Evolutionary conservation across 2,113 vertebrate species (phyloP).

Genomic region (Sinocyclocheilus grahami): DNA sequence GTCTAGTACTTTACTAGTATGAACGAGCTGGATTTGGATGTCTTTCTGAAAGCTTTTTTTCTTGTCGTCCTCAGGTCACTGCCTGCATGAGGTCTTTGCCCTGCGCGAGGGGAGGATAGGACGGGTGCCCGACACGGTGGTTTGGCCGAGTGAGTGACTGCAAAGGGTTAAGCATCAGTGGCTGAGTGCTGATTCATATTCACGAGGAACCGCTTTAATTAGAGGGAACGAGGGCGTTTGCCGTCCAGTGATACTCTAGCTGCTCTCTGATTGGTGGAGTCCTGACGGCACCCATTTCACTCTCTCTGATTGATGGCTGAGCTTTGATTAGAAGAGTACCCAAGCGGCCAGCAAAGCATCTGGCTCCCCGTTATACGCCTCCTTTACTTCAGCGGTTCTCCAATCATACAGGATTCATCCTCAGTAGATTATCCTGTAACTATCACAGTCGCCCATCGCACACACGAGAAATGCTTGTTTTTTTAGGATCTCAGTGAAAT

Average conservation of each 20-base stretch:
- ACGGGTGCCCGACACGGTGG: conserved; percentile 91
- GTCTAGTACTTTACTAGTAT: not conserved
- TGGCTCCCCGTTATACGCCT: conserved; percentile 34
- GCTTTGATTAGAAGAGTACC: conserved; percentile 68
- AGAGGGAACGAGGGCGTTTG: conserved; percentile 64
- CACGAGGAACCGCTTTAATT: conserved; percentile 74
- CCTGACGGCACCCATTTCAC: conserved; percentile 68
- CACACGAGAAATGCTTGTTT: not conserved
- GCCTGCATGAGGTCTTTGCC: conserved; percentile 95
- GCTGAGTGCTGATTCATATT: conserved; percentile 69
- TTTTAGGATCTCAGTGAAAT: not conserved
- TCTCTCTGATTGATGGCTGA: conserved; percentile 65
- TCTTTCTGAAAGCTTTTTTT: not conserved
- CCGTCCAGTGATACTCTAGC: conserved; percentile 61
- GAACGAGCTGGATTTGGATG: not conserved
- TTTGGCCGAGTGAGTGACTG: conserved; percentile 92
- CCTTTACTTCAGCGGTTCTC: not conserved
- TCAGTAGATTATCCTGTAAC: not conserved
- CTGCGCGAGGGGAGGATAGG: conserved; percentile 93
- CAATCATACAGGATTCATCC: not conserved
- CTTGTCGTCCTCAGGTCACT: conserved; percentile 84
- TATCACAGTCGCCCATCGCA: not conserved
- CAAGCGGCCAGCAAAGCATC: conserved; percentile 67
- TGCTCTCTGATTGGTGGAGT: conserved; percentile 65
- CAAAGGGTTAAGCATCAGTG: conserved; percentile 70